These are phyloP conservation scores for Peromyscus aztecus DNA, from an alignment of 2,797 vertebrate species.

Conservation along the genomic window DNA sequence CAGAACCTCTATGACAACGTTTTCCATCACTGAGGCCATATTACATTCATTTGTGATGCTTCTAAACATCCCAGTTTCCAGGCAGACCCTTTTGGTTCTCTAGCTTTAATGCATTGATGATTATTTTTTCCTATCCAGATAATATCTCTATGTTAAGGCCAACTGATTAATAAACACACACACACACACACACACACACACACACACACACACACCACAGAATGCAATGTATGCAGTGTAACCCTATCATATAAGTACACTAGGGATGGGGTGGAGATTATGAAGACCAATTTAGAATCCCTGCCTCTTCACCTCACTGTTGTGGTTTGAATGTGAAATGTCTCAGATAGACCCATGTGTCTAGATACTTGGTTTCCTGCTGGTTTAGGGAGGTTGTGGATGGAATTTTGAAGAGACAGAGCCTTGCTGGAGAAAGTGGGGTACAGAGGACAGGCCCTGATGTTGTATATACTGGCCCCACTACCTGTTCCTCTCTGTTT, in stretches of 20 bases:
- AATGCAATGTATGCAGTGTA: not conserved
- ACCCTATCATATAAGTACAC: not conserved
- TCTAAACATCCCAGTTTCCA: not conserved
- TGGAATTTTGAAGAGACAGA: not conserved
- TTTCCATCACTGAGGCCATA: not conserved
- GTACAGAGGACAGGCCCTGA: not conserved
- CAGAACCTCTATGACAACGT: not conserved
- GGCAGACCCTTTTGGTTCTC: not conserved
- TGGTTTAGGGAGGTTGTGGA: not conserved
- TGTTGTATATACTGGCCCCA: not conserved
- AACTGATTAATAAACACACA: not conserved
- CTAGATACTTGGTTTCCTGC: not conserved
- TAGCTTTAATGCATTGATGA: not conserved
- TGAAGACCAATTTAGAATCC: not conserved
- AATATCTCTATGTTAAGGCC: not conserved
- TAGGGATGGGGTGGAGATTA: not conserved
- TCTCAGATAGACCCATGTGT: not conserved
- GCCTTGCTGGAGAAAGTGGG: not conserved
- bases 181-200: not conserved
- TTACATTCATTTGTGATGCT: not conserved
- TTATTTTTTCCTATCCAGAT: not conserved
- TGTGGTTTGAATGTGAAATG: not conserved
- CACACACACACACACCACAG: not conserved
- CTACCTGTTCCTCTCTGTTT: not conserved
- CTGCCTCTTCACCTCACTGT: not conserved